Evolutionary conservation across 2,113 vertebrate species (phyloP).

Genomic region (Morone chrysops): DNA sequence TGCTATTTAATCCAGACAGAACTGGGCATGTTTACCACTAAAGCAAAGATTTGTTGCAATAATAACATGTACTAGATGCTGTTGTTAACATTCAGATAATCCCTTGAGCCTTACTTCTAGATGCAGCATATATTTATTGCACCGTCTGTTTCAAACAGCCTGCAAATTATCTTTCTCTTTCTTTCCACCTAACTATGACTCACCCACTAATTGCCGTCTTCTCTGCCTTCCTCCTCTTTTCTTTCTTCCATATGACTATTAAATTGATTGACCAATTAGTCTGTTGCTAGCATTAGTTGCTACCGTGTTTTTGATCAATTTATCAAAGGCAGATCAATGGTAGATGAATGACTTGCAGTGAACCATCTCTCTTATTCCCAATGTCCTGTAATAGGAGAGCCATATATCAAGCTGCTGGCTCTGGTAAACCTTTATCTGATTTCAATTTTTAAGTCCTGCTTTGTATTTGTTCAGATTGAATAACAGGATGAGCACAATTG

Average conservation of each 20-base stretch:
- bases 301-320: slow-evolving; percentile 35
- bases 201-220: slow-evolving; percentile 47
- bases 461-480: slow-evolving; percentile 30
- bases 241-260: slow-evolving; percentile 5
- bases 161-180: slow-evolving; percentile 11
- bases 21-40: not conserved
- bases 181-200: slow-evolving; percentile 41
- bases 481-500: not conserved
- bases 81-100: slow-evolving; percentile 2
- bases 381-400: slow-evolving; percentile 27
- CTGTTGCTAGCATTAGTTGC: slow-evolving; percentile 32
- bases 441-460: slow-evolving; percentile 37
- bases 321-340: slow-evolving; percentile 38
- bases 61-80: slow-evolving; percentile 1
- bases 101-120: not conserved
- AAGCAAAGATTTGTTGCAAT: not conserved
- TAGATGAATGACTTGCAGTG: slow-evolving; percentile 23
- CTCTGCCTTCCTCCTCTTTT: slow-evolving; percentile 6
- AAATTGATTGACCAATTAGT: slow-evolving; percentile 52
- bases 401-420: slow-evolving; percentile 36
- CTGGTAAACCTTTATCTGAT: slow-evolving; percentile 41
- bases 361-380: slow-evolving; percentile 37
- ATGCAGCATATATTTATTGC: slow-evolving; percentile 12
- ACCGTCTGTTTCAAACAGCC: not conserved
- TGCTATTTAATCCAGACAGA: slow-evolving; percentile 7